Base-by-base conservation (phyloP, 92 coral and sea anemone genomes). In the Umimayanthus kanabou region DNA sequence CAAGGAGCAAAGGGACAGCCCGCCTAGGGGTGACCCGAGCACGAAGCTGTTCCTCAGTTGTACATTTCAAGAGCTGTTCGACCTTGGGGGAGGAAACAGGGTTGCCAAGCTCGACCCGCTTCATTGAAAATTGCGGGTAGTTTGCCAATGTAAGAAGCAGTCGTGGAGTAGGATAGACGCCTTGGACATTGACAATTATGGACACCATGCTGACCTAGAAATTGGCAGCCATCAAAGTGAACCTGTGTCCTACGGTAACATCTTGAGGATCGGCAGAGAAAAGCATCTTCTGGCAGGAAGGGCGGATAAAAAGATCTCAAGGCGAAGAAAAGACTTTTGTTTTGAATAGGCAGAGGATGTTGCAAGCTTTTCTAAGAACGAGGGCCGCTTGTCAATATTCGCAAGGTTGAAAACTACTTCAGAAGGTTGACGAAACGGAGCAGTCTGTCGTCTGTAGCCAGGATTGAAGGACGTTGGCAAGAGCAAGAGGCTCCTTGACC, bases 61-160 rank as follows among this genome's bases (percentile, higher is more conserved):
- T 29, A 47, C 37, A 33, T 33, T 33, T 33, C 37, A 33, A 33
- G 37, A 33, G 7, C 85, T 85, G n/a, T n/a, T n/a, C n/a, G n/a
- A n/a, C n/a, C n/a, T n/a, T n/a, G n/a, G n/a, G n/a, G n/a, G n/a
- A n/a, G n/a, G n/a, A n/a, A n/a, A n/a, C n/a, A n/a, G n/a, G n/a
- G n/a, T n/a, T n/a, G n/a, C n/a, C n/a, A n/a, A n/a, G n/a, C n/a
- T n/a, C n/a, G n/a, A n/a, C n/a, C n/a, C n/a, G n/a, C n/a, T n/a
- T n/a, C n/a, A n/a, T n/a, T n/a, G 73, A 91, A 88, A n/a, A 88
- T 88, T 16, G 93, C 74, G 53, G 85, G 91, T 76, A 88, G 92
- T 33, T 91, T 90, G 9, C 90, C 92, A 29, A 90, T 86, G 85
- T 86, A 81, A 78, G 92, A 86, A 81, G 85, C 87, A 9, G 85